Percentiles rank a stretch among this genome's conserved stretches.
Conservation (phyloP, 2,113 vertebrate species). For the Formicarius rufipectus region DNA sequence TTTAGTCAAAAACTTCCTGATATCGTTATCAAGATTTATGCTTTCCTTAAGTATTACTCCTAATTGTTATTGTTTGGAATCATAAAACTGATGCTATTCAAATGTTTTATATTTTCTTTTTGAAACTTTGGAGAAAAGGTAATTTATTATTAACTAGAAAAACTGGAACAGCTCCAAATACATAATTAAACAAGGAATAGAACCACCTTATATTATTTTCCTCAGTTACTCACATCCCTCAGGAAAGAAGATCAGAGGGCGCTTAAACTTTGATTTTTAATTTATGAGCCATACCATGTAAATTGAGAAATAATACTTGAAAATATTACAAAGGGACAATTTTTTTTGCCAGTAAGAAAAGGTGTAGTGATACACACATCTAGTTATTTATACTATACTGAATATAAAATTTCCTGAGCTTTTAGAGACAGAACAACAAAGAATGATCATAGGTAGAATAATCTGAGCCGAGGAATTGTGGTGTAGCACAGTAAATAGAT, state of each 20-base stretch:
- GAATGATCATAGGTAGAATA: background rate
- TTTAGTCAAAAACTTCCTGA: no score
- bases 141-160: slow-evolving; percentile 5
- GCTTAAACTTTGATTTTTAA: slow-evolving; percentile 59
- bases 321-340: background rate
- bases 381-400: background rate
- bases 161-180: slow-evolving; percentile 39
- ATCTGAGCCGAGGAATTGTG: background rate
- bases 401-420: background rate
- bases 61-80: background rate
- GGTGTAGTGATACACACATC: background rate
- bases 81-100: background rate
- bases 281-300: slow-evolving; percentile 33
- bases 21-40: no score
- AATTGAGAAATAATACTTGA: slow-evolving; percentile 35
- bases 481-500: background rate
- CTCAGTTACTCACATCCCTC: slow-evolving; percentile 17
- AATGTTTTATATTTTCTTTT: background rate
- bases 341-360: background rate
- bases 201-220: slow-evolving; percentile 33
- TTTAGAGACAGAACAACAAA: background rate
- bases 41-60: background rate
- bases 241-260: slow-evolving; percentile 55
- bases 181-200: slow-evolving; percentile 45
- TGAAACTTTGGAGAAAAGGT: background rate